Percentiles rank a stretch among this genome's conserved stretches.
Conservation (phyloP, 2,888 invertebrate species). For the Acleris sparsana region DNA sequence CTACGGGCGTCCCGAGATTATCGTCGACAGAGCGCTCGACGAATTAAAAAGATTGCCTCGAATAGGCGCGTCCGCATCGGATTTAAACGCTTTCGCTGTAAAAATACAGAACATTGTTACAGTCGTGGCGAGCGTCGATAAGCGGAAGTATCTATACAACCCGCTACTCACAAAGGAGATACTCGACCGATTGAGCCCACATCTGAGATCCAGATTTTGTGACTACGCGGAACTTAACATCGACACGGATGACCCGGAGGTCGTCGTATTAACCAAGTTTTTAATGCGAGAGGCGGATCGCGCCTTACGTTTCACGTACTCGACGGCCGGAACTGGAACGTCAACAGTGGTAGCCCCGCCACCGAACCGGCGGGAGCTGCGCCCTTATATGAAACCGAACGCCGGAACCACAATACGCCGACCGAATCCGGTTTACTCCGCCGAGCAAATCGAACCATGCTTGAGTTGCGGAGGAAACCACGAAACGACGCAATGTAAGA, state of each 20-base stretch:
- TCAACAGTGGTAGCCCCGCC: not conserved
- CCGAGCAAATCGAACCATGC: not conserved
- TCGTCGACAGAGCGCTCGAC: not conserved
- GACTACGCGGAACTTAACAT: not conserved
- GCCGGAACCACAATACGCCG: not conserved
- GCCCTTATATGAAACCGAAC: not conserved
- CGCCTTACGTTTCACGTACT: not conserved
- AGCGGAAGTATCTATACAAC: not conserved
- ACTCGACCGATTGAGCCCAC: not conserved
- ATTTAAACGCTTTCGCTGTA: not conserved
- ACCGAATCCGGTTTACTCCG: not conserved
- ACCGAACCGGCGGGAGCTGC: not conserved
- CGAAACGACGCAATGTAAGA: not conserved
- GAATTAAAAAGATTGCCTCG: not conserved
- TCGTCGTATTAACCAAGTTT: not conserved
- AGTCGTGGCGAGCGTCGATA: not conserved
- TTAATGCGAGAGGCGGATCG: not conserved
- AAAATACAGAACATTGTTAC: not conserved
- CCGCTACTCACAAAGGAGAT: not conserved
- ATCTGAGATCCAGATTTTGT: not conserved
- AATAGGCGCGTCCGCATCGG: not conserved
- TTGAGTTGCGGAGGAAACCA: not conserved
- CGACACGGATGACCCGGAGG: not conserved
- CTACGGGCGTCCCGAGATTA: not conserved
- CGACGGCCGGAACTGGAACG: not conserved